Conservation (phyloP, 2,797 vertebrate genomes). For the Hippopotamyrus pictus region DNA sequence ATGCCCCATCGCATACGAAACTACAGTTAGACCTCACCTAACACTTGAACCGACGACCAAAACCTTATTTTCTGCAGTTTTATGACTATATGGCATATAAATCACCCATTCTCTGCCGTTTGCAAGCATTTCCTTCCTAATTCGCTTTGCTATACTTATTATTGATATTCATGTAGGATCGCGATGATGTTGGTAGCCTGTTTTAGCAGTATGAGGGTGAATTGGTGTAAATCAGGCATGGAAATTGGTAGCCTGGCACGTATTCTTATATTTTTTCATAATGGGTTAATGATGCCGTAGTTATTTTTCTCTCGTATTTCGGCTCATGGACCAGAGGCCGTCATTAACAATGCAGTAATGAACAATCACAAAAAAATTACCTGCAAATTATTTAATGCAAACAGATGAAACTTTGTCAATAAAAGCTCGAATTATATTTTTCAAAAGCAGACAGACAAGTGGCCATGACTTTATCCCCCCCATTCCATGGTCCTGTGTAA, state of each 20-base stretch:
- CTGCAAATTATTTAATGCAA: neutral
- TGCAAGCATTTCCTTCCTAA: neutral
- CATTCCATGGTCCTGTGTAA: neutral
- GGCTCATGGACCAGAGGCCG: neutral
- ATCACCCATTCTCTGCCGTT: neutral
- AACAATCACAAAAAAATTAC: neutral
- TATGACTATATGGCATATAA: neutral
- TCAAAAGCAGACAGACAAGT: neutral
- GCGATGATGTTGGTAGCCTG: neutral
- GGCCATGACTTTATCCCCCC: neutral
- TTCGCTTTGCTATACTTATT: neutral
- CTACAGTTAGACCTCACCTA: neutral
- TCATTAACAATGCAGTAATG: neutral
- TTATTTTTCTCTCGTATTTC: neutral
- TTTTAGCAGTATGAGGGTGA: neutral
- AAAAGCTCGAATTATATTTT: neutral
- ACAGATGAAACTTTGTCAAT: neutral
- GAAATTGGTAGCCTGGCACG: neutral
- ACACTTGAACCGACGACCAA: neutral
- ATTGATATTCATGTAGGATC: neutral
- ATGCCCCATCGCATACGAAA: neutral
- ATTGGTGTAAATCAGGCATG: neutral
- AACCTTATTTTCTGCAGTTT: neutral
- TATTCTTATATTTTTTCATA: neutral
- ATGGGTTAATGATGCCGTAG: neutral